Base-by-base conservation (phyloP, 1,140 invertebrate species). In the silkworm (Bombyx mori) region DNA sequence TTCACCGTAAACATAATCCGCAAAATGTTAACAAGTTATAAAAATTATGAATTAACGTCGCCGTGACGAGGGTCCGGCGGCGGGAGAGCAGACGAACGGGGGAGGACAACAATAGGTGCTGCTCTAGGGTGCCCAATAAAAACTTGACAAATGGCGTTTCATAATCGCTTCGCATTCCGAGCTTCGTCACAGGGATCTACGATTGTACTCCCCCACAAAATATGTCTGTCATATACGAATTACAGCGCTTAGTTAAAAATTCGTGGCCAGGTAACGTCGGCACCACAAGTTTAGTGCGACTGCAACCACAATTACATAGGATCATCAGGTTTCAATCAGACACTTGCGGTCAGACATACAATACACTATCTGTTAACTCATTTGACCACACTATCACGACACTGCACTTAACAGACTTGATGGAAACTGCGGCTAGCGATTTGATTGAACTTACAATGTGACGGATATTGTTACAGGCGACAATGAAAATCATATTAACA, bases 101-200 rank as follows among this genome's bases (percentile, higher is more conserved):
- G 56, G 52, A 63, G 63, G 68, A 64, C 69, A 69, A 84, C 82
- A 86, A 86, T 79, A 69, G 76, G 65, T 62, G 67, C 62, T 68
- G 65, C 73, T 79, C 65, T 67, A 69, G 78, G 75, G 79, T 68
- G 69, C 73, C 79, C 79, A 86, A 86, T 86, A 86, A 86, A 86
- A 86, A 86, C 82, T 86, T 86, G 82, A 86, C 82, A 86, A 86
- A 86, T 86, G 79, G 78, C 71, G 79, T 78, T 78, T 82, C 80
- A 83, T 86, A 83, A 86, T 86, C 82, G 77, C 71, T 59, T 63
- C 69, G 79, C 80, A 86, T 86, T 82, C 82, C 82, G 62, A 63
- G 65, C 67, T 66, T 77, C 70, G 70, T 79, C 78, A 73, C 63
- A 56, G 66, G 58, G 42, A 60, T 44, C 48, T 58, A 45, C 52